Conservation (phyloP, 2,888 invertebrate genomes). For the Meiosimyza decipiens region DNA sequence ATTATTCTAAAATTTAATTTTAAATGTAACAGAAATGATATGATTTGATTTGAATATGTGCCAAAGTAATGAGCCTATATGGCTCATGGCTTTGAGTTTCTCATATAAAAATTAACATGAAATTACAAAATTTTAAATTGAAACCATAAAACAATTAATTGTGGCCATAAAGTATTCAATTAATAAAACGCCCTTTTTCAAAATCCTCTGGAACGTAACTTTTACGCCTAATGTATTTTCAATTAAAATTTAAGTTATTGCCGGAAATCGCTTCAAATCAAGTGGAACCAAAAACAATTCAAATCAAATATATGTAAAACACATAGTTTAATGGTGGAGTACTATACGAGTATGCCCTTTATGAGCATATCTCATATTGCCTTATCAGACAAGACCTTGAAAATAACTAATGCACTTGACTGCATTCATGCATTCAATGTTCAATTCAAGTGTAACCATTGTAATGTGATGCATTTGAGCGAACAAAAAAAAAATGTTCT, state of each 20-base stretch:
- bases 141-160: neutral
- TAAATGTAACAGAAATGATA: too few relatives aligned
- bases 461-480: neutral
- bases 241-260: neutral
- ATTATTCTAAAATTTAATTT: too few relatives aligned
- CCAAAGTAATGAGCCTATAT: too few relatives aligned
- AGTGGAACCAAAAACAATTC: slow-evolving; percentile 24
- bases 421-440: neutral
- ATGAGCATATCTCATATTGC: too few relatives aligned
- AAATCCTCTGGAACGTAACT: neutral
- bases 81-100: too few relatives aligned
- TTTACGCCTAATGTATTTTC: neutral
- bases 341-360: neutral
- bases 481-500: slow-evolving; percentile 14
- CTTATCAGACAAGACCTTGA: too few relatives aligned
- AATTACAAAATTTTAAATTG: neutral
- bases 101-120: too few relatives aligned
- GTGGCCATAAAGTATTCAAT: neutral
- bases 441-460: slow-evolving; percentile 8
- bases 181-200: neutral
- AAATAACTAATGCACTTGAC: slow-evolving; percentile 20
- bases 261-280: slow-evolving; percentile 15
- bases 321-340: neutral
- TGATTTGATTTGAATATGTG: too few relatives aligned
- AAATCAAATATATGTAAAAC: neutral